phyloP scores from a whole-genome alignment of 1,140 invertebrate genomes.

The Hylaeus volcanicus region DNA sequence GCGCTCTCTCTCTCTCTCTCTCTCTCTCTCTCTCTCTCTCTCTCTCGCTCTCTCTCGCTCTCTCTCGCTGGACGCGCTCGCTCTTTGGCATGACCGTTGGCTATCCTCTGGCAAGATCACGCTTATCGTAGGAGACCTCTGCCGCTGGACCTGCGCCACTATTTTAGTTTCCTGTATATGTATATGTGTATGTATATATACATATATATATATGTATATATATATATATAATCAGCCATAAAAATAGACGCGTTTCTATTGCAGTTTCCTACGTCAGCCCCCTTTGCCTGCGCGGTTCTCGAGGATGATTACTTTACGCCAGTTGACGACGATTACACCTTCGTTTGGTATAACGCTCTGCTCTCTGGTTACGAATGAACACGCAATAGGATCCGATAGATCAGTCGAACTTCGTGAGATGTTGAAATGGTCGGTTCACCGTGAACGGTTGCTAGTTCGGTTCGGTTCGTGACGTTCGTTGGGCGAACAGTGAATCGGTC shows the following conservation, averaged over 20 bases:
- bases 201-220: constrained; percentile 1
- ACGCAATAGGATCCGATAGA: not conserved
- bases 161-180: constrained; percentile 56
- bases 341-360: not conserved
- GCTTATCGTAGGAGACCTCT: constrained; percentile 63
- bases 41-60: not conserved
- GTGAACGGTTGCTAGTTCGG: not conserved
- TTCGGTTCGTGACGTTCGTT: too few relatives aligned
- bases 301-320: constrained; percentile 33
- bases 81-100: constrained; percentile 68
- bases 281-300: constrained; percentile 39
- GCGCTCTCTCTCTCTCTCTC: constrained; percentile 8
- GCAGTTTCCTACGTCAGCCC: constrained; percentile 61
- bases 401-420: not conserved
- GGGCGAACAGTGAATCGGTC: not conserved
- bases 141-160: constrained; percentile 58
- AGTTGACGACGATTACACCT: constrained; percentile 13
- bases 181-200: constrained; percentile 2
- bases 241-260: constrained; percentile 73
- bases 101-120: constrained; percentile 62
- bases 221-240: constrained; percentile 68
- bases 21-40: not conserved
- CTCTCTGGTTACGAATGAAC: not conserved
- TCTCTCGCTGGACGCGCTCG: constrained; percentile 53
- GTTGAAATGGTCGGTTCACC: not conserved